Evolutionary conservation across 1,140 invertebrate genomes (phyloP).

Genomic region (Diabrotica undecimpunctata): DNA sequence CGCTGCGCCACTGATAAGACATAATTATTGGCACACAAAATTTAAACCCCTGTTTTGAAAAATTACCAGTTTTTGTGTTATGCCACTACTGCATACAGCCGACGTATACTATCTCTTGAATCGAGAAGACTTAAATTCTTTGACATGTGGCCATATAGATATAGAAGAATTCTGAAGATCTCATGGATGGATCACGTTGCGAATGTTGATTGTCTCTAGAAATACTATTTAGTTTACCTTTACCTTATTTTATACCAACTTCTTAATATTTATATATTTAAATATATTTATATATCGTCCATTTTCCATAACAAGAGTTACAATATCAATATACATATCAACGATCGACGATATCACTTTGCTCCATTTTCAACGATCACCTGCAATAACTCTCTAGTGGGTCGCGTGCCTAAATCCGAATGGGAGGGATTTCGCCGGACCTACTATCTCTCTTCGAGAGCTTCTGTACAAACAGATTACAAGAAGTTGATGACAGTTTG

Average conservation of each 20-base stretch:
- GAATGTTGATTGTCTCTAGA: too few relatives aligned
- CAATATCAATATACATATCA: background rate
- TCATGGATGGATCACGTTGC: too few relatives aligned
- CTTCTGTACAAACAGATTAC: background rate
- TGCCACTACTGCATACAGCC: too few relatives aligned
- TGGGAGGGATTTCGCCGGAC: conserved; percentile 1
- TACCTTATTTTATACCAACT: background rate
- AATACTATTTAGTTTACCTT: too few relatives aligned
- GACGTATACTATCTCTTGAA: too few relatives aligned
- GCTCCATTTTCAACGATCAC: background rate
- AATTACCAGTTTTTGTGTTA: too few relatives aligned
- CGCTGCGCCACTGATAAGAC: too few relatives aligned
- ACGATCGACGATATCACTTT: background rate
- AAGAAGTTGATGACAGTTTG: conserved; percentile 2
- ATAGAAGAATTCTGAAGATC: too few relatives aligned
- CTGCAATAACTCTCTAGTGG: background rate
- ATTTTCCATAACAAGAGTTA: background rate
- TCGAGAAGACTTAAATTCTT: too few relatives aligned
- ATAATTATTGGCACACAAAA: too few relatives aligned
- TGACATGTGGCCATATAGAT: too few relatives aligned
- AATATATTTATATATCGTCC: background rate
- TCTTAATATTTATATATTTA: background rate
- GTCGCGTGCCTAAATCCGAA: background rate
- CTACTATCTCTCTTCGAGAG: background rate
- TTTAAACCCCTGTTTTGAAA: too few relatives aligned